Percentiles rank a stretch among this genome's conserved stretches.
phyloP scores from a whole-genome alignment of 2,888 invertebrate species.

The Metopia argyrocephala region DNA sequence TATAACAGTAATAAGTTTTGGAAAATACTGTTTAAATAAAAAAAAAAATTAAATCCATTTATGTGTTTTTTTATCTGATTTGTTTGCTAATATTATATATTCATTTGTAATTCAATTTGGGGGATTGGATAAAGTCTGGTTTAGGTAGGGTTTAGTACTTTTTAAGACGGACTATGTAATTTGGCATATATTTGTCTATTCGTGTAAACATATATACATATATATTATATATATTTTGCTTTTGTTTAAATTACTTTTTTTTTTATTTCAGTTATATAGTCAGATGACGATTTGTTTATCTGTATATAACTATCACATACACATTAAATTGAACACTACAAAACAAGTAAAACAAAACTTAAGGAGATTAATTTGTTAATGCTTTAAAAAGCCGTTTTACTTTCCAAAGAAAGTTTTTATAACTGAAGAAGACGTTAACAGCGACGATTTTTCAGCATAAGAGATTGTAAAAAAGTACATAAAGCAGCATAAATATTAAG shows the following conservation, averaged over 20 bases:
- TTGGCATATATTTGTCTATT: slow-evolving; percentile 68
- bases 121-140: slow-evolving; percentile 3
- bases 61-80: slow-evolving; percentile 20
- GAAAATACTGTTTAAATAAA: neutral
- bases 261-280: slow-evolving; percentile 57
- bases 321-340: slow-evolving; percentile 78
- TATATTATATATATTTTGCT: neutral
- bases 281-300: slow-evolving; percentile 76
- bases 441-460: no score
- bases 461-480: neutral
- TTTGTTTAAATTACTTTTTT: neutral
- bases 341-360: slow-evolving; percentile 78
- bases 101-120: slow-evolving; percentile 55
- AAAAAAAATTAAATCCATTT: slow-evolving; percentile 20
- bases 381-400: neutral
- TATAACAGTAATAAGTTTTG: slow-evolving; percentile 56
- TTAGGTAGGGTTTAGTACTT: slow-evolving; percentile 11
- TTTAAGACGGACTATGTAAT: slow-evolving; percentile 63
- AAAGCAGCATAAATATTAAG: neutral
- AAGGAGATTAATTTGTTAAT: slow-evolving; percentile 72
- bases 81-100: slow-evolving; percentile 61
- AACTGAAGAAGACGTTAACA: neutral
- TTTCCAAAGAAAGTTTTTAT: neutral
- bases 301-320: slow-evolving; percentile 77
- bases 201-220: slow-evolving; percentile 56